These are phyloP conservation scores for Parazoanthus darwini DNA, from an alignment of 92 coral and sea anemone species.

Conservation along the genomic window DNA sequence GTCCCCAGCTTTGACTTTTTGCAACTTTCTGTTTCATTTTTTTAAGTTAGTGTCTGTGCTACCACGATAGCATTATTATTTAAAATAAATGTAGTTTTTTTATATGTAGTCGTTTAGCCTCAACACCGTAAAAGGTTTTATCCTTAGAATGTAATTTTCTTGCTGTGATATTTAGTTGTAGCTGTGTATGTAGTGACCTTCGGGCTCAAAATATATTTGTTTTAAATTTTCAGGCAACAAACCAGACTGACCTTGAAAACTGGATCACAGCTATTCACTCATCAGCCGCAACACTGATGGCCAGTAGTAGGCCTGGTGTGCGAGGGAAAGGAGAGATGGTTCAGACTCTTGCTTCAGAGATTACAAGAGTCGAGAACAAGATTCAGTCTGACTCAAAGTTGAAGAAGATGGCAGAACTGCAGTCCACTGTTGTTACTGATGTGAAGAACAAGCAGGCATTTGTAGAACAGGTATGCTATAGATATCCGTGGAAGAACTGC, in stretches of 20 bases:
- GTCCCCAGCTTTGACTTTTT: too few relatives aligned
- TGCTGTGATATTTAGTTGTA: too few relatives aligned
- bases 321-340: slow-evolving; percentile 88
- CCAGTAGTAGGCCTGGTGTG: slow-evolving; percentile 60
- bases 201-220: too few relatives aligned
- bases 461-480: slow-evolving; percentile 76
- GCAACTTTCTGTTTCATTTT: too few relatives aligned
- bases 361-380: slow-evolving; percentile 68
- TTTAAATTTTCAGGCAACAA: slow-evolving; percentile 66
- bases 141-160: too few relatives aligned
- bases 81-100: too few relatives aligned
- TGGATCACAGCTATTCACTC: slow-evolving; percentile 97
- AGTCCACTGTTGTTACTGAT: slow-evolving; percentile 93
- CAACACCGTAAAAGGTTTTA: too few relatives aligned
- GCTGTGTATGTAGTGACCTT: too few relatives aligned
- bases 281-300: slow-evolving; percentile 85
- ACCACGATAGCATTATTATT: too few relatives aligned
- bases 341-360: slow-evolving; percentile 57
- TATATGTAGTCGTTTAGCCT: too few relatives aligned
- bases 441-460: slow-evolving; percentile 88
- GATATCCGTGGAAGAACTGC: too few relatives aligned
- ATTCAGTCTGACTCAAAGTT: slow-evolving; percentile 91
- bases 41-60: too few relatives aligned
- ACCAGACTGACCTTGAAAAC: slow-evolving; percentile 94
- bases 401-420: slow-evolving; percentile 99